These are phyloP conservation scores for Pseudomyrmex pallidus DNA, from an alignment of 1,140 invertebrate species.

Conservation along the genomic window DNA sequence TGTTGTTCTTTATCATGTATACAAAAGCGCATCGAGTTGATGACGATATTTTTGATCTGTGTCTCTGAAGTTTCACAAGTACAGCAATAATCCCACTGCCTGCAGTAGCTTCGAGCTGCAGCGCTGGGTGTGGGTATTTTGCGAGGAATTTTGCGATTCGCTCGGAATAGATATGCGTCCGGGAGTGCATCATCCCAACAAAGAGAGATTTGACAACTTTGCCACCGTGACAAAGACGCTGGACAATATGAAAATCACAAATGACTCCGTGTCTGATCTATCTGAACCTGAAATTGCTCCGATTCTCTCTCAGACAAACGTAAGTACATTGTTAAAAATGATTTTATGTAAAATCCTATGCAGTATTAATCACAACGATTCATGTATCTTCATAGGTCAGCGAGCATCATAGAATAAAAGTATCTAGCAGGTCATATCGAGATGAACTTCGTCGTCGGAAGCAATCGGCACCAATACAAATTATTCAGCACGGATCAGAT, in stretches of 20 bases:
- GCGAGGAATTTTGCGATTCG: conserved; percentile 85
- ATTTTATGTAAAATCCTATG: neutral
- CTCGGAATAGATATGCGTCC: conserved; percentile 81
- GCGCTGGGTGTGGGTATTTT: conserved; percentile 86
- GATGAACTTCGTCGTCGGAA: conserved; percentile 64
- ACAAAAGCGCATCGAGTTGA: conserved; percentile 10
- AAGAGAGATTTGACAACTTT: neutral
- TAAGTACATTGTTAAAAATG: conserved; percentile 58
- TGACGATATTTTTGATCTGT: conserved; percentile 59
- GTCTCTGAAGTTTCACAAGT: conserved; percentile 84
- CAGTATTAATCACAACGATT: conserved; percentile 25
- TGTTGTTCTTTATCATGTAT: conserved; percentile 53
- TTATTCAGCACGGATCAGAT: conserved; percentile 60
- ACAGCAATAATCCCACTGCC: conserved; percentile 76
- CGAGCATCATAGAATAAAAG: conserved; percentile 54
- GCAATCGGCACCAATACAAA: conserved; percentile 13
- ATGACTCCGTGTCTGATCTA: neutral
- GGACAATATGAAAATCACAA: neutral
- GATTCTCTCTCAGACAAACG: conserved; percentile 61
- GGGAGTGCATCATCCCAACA: conserved; percentile 84
- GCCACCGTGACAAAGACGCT: neutral
- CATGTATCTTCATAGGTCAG: conserved; percentile 61
- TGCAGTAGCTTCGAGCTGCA: conserved; percentile 86
- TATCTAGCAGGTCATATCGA: conserved; percentile 59
- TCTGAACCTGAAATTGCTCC: neutral